phyloP scores from a whole-genome alignment of 2,113 vertebrate species.

The Terrapene triunguis region DNA sequence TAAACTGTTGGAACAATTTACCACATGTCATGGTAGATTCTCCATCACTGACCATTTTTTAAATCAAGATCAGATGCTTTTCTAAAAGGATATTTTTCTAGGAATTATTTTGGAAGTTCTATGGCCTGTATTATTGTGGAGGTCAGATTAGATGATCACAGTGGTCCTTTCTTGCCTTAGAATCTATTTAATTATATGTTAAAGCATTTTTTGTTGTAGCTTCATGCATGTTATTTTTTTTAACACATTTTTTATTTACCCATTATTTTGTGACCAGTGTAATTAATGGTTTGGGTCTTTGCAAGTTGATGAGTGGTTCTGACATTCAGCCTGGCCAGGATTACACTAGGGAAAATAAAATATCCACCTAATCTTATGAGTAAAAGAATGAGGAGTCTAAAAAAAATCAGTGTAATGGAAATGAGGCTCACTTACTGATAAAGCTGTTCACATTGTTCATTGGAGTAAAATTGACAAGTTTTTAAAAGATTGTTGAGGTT shows the following conservation, averaged over 20 bases:
- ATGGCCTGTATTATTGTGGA: neutral
- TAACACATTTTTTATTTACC: neutral
- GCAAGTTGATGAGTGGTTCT: neutral
- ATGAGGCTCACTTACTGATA: neutral
- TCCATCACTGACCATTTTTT: neutral
- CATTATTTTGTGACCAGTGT: neutral
- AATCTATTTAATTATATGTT: no score
- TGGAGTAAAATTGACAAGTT: neutral
- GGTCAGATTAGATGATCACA: neutral
- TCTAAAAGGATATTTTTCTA: neutral
- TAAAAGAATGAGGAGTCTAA: neutral
- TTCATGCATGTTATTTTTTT: neutral
- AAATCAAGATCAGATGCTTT: neutral
- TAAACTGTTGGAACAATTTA: no score
- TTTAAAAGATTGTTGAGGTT: neutral
- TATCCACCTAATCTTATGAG: neutral
- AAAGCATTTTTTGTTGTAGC: neutral
- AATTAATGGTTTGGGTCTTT: neutral
- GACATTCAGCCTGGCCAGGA: rapidly evolving
- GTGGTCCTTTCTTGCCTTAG: neutral
- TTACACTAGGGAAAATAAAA: neutral
- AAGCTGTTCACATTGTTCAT: neutral
- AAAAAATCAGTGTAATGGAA: neutral
- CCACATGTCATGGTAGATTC: neutral
- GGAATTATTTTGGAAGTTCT: neutral